Evolutionary conservation across 2,888 invertebrate genomes (phyloP), one percentile per base, ranked within the genome.

Genomic region (Agrochola macilenta): DNA sequence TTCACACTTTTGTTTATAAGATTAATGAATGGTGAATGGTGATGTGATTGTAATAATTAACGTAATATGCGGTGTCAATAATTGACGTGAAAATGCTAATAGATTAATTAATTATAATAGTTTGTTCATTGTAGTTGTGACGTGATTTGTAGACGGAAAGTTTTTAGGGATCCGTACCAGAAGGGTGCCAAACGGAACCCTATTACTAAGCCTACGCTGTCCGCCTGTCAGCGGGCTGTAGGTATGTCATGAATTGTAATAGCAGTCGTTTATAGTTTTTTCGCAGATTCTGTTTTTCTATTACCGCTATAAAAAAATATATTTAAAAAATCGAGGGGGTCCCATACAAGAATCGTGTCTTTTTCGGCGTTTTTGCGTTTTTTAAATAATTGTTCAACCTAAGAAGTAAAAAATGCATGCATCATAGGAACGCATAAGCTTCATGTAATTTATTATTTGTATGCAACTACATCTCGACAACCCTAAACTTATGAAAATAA

Each of bases 1-100:
- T 83, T 81, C 75, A 77, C 66, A 75, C 61, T 77, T 76, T 70
- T 78, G 76, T 85, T 85, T 78, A 84, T 66, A 68, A 73, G 76
- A 85, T 74, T 85, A 85, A 88, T 87, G 14, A 46, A 46, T 46
- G 46, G 14, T 49, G 71, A 84, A 69, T 83, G 72, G 46, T 61
- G 68, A 80, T 78, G 63, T 84, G 74, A 82, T 86, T 87, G 77
- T 69, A 26, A 52, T 86, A 82, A 86, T 81, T 86, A 30, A 57
- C 66, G 46, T 61, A 73, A 78, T 49, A 69, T 52, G 26, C 49
- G n/a, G 12, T 76, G 54, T 71, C 72, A 72, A 71, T 63, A 26
- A 43, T 69, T 74, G 35, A 71, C 30, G 60, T 78, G 39, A 46
- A n/a, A 63, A 43, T 73, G 61, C 17, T 66, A 61, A 83, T 65